A percentile compares a stretch with the other conserved stretches of the same genome.
Evolutionary conservation across 2,113 vertebrate genomes (phyloP).

Genomic region (Coracopsis vasa): DNA sequence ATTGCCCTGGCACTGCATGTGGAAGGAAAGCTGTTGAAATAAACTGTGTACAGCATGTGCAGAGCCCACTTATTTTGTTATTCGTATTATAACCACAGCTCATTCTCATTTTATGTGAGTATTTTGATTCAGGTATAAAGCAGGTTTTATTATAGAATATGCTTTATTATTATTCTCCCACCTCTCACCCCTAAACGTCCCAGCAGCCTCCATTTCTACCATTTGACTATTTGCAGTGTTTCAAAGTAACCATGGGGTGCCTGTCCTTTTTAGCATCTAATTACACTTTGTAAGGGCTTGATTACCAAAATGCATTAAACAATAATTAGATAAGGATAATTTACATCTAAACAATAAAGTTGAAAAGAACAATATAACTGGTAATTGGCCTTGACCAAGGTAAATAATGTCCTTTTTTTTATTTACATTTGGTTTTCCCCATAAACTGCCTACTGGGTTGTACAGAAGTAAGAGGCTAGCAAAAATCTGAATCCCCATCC

Average conservation of each 20-base stretch:
- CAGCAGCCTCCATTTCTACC: not conserved
- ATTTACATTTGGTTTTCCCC: constrained; percentile 81
- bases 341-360: constrained; percentile 71
- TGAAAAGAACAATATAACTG: constrained; percentile 76
- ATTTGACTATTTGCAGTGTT: constrained; percentile 10
- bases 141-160: not conserved
- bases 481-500: constrained; percentile 84
- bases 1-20: not conserved
- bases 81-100: not conserved
- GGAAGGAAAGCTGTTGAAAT: not conserved
- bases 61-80: not conserved
- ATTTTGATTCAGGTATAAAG: not conserved
- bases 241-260: constrained; percentile 11
- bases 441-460: constrained; percentile 82
- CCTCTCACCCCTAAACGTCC: not conserved
- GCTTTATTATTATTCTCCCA: not conserved
- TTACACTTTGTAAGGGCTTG: constrained; percentile 67
- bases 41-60: not conserved
- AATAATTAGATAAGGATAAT: constrained; percentile 79
- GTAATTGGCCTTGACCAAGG: constrained; percentile 81
- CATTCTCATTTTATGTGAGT: not conserved
- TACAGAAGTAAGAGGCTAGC: constrained; percentile 80
- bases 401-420: constrained; percentile 80
- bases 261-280: constrained; percentile 67
- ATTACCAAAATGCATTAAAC: constrained; percentile 75